Evolutionary conservation across 1,140 invertebrate species (phyloP).

Genomic region (Druon quercuslanigerum): DNA sequence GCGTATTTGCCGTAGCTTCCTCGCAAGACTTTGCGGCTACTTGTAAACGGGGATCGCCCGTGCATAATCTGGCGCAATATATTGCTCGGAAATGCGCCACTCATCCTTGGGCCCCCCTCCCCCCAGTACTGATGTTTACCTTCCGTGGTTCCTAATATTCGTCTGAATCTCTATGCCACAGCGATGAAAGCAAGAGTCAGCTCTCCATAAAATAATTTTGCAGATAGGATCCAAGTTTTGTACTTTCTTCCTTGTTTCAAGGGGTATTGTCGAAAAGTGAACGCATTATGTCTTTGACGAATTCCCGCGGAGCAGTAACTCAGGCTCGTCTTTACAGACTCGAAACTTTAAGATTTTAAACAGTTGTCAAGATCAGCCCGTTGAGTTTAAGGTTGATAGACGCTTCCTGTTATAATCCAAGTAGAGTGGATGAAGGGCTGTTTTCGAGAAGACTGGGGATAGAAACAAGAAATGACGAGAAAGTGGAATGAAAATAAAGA

Average conservation of each 20-base stretch:
- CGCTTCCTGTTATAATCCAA: slow-evolving; percentile 48
- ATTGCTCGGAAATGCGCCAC: slow-evolving; percentile 61
- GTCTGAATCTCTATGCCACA: slow-evolving; percentile 34
- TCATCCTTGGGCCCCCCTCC: too few species aligned
- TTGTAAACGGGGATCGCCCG: slow-evolving; percentile 52
- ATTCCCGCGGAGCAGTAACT: slow-evolving; percentile 6
- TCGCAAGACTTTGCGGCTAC: slow-evolving; percentile 52
- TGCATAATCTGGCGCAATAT: slow-evolving; percentile 63
- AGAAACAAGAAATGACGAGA: slow-evolving; percentile 39
- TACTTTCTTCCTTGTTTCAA: not conserved
- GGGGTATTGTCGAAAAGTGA: not conserved
- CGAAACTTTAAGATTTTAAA: slow-evolving; percentile 61
- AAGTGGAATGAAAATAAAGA: slow-evolving; percentile 46
- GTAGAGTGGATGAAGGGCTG: slow-evolving; percentile 32
- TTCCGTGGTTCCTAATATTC: slow-evolving; percentile 35
- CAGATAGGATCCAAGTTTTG: not conserved
- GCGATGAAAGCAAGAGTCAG: slow-evolving; percentile 32
- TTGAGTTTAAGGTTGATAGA: slow-evolving; percentile 56
- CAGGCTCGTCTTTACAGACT: not conserved
- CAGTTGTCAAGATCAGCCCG: slow-evolving; percentile 68
- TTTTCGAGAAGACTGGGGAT: slow-evolving; percentile 35
- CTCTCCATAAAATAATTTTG: slow-evolving; percentile 16
- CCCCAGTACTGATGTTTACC: slow-evolving; percentile 59
- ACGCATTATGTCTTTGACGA: not conserved
- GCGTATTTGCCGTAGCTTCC: slow-evolving; percentile 63